Evolutionary conservation across 2,113 vertebrate species (phyloP).

Genomic region (Agapornis roseicollis): DNA sequence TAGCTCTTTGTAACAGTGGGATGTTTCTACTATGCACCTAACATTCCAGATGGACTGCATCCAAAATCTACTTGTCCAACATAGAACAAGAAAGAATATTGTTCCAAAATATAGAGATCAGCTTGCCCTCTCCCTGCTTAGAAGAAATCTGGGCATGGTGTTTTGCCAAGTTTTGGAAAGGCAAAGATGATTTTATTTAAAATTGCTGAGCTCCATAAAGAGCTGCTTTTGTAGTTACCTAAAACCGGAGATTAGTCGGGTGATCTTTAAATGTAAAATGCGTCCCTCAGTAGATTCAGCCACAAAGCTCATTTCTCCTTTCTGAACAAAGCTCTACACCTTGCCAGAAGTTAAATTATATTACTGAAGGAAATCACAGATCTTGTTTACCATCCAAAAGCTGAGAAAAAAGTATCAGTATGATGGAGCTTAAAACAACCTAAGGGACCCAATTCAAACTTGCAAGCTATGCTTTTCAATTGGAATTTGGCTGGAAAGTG

Average conservation of each 20-base stretch:
- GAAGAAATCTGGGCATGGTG: constrained; percentile 41
- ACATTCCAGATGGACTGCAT: constrained; percentile 52
- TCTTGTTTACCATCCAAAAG: constrained; percentile 46
- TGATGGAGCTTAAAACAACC: neutral
- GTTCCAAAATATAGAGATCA: constrained; percentile 49
- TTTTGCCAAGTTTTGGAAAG: constrained; percentile 60
- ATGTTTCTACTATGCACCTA: constrained; percentile 21
- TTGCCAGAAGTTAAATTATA: constrained; percentile 69
- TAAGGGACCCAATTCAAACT: neutral
- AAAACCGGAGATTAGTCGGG: constrained; percentile 47
- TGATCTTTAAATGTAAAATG: constrained; percentile 38
- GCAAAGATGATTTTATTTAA: constrained; percentile 62
- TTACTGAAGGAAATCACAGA: constrained; percentile 37
- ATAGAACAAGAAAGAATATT: constrained; percentile 59
- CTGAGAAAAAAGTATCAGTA: constrained; percentile 36
- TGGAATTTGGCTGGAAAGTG: constrained; percentile 17
- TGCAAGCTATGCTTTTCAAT: constrained; percentile 44
- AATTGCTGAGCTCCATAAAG: constrained; percentile 38
- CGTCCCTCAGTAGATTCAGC: constrained; percentile 52
- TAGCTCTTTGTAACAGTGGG: neutral
- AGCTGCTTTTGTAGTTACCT: constrained; percentile 19
- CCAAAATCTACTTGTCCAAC: constrained; percentile 63
- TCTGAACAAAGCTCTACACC: constrained; percentile 46
- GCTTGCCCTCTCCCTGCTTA: constrained; percentile 30
- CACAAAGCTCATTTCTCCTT: constrained; percentile 49